A percentile compares a stretch with the other conserved stretches of the same genome.
These are phyloP conservation scores for Ia io DNA, from an alignment of 2,113 vertebrate species.

Conservation along the genomic window DNA sequence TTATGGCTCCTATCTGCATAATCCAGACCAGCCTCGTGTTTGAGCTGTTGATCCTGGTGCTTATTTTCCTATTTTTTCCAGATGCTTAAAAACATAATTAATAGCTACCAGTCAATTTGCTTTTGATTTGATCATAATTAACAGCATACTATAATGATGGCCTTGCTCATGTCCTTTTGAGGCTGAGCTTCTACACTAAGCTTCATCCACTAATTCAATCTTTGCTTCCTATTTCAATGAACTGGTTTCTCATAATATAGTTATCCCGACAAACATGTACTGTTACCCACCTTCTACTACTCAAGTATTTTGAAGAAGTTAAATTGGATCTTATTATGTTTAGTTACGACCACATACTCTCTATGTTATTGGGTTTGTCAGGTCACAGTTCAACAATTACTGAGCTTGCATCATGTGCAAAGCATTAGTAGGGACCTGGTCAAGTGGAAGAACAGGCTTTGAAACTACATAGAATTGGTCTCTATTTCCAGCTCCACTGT, in stretches of 20 bases:
- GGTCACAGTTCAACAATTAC: background rate
- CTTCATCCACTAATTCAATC: slow-evolving; percentile 77
- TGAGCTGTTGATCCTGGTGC: background rate
- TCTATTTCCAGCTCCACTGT: background rate
- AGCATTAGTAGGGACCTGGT: background rate
- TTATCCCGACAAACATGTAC: slow-evolving; percentile 65
- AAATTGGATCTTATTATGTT: slow-evolving; percentile 64
- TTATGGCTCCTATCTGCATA: slow-evolving; percentile 21
- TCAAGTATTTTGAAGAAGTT: slow-evolving; percentile 62
- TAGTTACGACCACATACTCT: background rate
- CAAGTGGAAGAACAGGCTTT: background rate
- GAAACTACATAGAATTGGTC: background rate
- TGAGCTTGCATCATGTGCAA: background rate
- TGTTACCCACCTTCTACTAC: slow-evolving; percentile 64
- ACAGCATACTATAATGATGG: slow-evolving; percentile 61
- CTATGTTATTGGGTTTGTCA: background rate
- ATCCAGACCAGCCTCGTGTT: background rate
- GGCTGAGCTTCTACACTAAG: slow-evolving; percentile 67
- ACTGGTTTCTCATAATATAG: slow-evolving; percentile 71
- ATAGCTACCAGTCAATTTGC: slow-evolving; percentile 73
- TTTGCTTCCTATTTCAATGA: slow-evolving; percentile 69
- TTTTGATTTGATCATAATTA: slow-evolving; percentile 78
- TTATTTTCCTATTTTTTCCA: slow-evolving; percentile 40
- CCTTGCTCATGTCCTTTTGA: slow-evolving; percentile 68
- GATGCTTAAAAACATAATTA: slow-evolving; percentile 69